Base-by-base conservation (phyloP, 2,888 invertebrate species). In the Eumacrocentrus americanus region DNA sequence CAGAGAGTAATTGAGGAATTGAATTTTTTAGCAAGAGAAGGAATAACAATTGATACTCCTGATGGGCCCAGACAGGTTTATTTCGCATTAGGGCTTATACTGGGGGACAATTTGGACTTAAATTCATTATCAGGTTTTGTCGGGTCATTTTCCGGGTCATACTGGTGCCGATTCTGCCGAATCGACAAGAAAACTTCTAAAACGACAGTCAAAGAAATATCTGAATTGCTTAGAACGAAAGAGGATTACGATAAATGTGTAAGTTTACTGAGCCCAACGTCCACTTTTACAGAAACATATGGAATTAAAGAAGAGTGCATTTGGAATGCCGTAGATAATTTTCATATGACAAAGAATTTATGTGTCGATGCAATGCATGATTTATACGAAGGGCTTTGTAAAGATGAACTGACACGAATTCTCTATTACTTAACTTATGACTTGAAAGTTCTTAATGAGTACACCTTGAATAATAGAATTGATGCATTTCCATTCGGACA, bases 1-100 rank as follows among this genome's bases (percentile, higher is more conserved):
- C 16, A 18, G 48, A 54, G 50, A n/a, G 18, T 64, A 14, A 58
- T 64, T 16, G 55, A 66, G 11, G 61, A 66, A 37, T 18, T 66
- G n/a, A 61, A 61, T 48, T 63, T 51, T 48, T 37, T 66, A 29
- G 58, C 61, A 42, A 47, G n/a, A 23, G 35, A 40, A 3, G 63
- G 64, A 11, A 59, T 64, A 44, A 34, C 34, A 2, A 29, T 64
- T 20, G 34, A 48, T 34, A 57, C 56, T 37, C 14, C 14, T 23
- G 7, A 53, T 2, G 61, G 54, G 23, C 4, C 16, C n/a, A 5
- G 37, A 20, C 35, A 12, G 20, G 23, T 48, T 48, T 29, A 9
- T 48, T 48, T 48, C 16, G 29, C 11, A 2, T 16, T 48, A 2
- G 34, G 48, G 3, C n/a, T 48, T 6, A 12, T 56, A 35, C 20